These are phyloP conservation scores for Platalea minor DNA, from an alignment of 2,797 vertebrate genomes.

Conservation along the genomic window DNA sequence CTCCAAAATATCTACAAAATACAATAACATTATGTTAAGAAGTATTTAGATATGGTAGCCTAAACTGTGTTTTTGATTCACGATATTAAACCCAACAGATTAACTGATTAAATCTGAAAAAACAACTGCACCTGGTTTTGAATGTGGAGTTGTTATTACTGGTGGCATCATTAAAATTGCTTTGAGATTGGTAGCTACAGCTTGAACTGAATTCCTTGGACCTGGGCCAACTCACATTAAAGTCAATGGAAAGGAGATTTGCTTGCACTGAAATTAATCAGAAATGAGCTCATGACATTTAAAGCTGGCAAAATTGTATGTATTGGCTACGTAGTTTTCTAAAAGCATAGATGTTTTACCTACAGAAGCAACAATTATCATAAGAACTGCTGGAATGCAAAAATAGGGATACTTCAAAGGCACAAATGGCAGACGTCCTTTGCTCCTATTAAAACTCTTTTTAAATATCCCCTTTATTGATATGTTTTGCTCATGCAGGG, in stretches of 20 bases:
- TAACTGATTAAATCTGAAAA: conserved; percentile 10
- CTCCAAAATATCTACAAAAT: not conserved
- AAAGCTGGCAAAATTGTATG: not conserved
- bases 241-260: not conserved
- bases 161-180: not conserved
- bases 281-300: conserved; percentile 1
- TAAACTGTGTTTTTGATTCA: not conserved
- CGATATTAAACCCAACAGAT: not conserved
- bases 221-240: not conserved
- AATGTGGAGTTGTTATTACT: not conserved
- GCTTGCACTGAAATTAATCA: not conserved
- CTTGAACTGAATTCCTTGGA: not conserved
- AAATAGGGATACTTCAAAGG: not conserved
- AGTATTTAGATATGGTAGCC: not conserved
- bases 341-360: not conserved
- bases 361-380: not conserved
- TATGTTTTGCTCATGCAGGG: not conserved
- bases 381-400: not conserved
- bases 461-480: not conserved
- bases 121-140: not conserved
- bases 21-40: not conserved
- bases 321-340: not conserved
- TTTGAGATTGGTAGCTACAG: not conserved
- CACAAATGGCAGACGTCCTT: not conserved
- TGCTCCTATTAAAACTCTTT: not conserved